phyloP scores from a whole-genome alignment of 2,888 invertebrate genomes.

The Anarsia innoxiella region DNA sequence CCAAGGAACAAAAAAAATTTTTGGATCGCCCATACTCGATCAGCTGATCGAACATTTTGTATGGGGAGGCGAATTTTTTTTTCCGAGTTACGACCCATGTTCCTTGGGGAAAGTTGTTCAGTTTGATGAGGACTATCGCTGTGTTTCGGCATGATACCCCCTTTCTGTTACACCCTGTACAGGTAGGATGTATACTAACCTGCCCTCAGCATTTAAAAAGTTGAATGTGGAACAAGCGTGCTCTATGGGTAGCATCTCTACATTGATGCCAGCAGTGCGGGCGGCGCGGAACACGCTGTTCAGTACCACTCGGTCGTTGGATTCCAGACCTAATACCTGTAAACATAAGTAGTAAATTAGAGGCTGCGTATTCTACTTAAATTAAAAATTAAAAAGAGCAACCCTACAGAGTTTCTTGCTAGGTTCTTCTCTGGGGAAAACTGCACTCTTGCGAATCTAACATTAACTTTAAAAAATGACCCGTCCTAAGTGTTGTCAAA shows the following conservation, averaged over 20 bases:
- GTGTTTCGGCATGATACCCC: too few relatives aligned
- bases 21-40: neutral
- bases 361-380: neutral
- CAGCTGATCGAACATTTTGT: neutral
- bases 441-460: neutral
- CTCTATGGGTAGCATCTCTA: constrained; percentile 88
- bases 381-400: neutral
- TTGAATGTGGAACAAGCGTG: constrained; percentile 94
- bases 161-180: too few relatives aligned
- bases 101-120: neutral
- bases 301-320: constrained; percentile 28
- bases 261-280: constrained; percentile 59
- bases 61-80: neutral
- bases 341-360: too few relatives aligned
- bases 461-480: neutral
- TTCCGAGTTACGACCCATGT: too few relatives aligned
- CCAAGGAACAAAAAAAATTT: too few relatives aligned
- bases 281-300: constrained; percentile 34
- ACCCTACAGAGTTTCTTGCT: neutral
- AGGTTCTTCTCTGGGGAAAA: neutral
- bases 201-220: constrained; percentile 88
- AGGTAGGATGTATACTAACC: constrained; percentile 52
- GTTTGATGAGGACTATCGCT: too few relatives aligned
- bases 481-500: neutral
- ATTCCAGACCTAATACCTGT: constrained; percentile 53